Evolutionary conservation across 2,113 vertebrate species (phyloP).

Genomic region (Pterophyllum scalare): DNA sequence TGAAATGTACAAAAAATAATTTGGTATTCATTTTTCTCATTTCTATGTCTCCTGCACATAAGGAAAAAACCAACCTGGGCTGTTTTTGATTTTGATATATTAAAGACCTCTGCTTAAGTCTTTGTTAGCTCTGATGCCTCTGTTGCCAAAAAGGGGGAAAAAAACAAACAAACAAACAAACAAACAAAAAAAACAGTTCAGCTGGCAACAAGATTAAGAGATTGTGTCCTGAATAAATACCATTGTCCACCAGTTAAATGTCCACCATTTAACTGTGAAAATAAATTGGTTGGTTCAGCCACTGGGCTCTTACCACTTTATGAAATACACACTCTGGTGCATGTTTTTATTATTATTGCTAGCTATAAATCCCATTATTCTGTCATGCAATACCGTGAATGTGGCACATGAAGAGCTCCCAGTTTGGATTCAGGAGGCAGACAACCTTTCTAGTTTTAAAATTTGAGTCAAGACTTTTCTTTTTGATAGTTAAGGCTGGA

Average conservation of each 20-base stretch:
- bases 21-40: constrained; percentile 44
- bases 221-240: background rate
- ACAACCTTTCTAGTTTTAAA: background rate
- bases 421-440: background rate
- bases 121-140: constrained; percentile 22
- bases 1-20: constrained; percentile 17
- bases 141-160: background rate
- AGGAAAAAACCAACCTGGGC: background rate
- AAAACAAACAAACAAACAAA: background rate
- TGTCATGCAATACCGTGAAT: background rate
- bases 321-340: background rate
- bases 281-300: background rate
- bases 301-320: too few relatives aligned
- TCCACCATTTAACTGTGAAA: background rate
- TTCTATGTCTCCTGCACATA: constrained; percentile 2
- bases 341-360: background rate
- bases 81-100: constrained; percentile 51
- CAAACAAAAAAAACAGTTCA: constrained; percentile 24
- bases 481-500: background rate
- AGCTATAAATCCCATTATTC: background rate
- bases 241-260: background rate
- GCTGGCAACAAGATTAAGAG: constrained; percentile 2
- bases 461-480: background rate
- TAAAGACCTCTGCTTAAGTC: constrained; percentile 28
- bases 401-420: background rate